Evolutionary conservation across 2,113 vertebrate species (phyloP), one percentile per base, ranked within the genome.

Genomic region (Redunca redunca): DNA sequence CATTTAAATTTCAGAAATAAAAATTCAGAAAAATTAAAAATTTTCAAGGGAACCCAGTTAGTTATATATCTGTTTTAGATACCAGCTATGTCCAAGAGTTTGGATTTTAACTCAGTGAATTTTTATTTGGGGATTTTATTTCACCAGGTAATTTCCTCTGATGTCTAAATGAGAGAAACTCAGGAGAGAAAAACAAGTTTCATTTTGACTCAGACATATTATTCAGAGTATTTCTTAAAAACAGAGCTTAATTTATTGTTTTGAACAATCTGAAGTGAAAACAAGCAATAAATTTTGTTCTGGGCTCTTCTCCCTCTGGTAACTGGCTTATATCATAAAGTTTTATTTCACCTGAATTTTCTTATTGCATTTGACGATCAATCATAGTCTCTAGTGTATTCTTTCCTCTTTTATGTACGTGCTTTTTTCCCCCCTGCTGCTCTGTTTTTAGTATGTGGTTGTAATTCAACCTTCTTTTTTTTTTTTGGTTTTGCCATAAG

Each of bases 341-440:
- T 52, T 98, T 97, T 92, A 96, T 96, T 98, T 98, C 43, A 40
- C 26, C 12, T 89, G 83, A 53, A 80, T 81, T 94, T 91, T 96
- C 91, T 94, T 91, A 90, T 57, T 94, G 30, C 50, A 88, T 78
- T 96, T 91, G 57, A 74, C 0, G 2, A 88, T 90, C 50, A 50
- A 6, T 96, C 50, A 85, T 17, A 60, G 21, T 88, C 78, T 94
- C 67, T 62, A 77, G 78, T 93, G 87, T 67, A 60, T 88, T 94
- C 40, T 95, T 94, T 78, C 83, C 5, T 94, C 57, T 88, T 83
- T 83, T 36, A 55, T 19, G 83, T 15, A 48, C 2, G 3, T 12
- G 28, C 74, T 40, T 62, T 50, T 46, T n/a, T 43, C 16, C 1
- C 64, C 46, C 30, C 46, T 6, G 0, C 4, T 89, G 17, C 3